These are phyloP conservation scores for Archivesica marissinica DNA, from an alignment of 1,140 invertebrate genomes.

Conservation along the genomic window DNA sequence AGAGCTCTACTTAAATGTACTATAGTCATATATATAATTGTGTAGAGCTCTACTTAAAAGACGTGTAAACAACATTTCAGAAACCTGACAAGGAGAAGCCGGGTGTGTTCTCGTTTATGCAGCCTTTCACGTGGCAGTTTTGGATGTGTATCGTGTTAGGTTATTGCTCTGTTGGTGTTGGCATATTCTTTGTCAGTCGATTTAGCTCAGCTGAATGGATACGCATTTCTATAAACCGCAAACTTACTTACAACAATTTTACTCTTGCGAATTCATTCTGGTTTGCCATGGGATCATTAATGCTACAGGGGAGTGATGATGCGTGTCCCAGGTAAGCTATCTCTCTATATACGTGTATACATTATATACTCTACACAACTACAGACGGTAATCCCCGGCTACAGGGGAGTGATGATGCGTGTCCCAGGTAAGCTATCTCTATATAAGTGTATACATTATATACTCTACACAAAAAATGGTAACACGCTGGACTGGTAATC, in stretches of 20 bases:
- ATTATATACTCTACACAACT: too few species aligned
- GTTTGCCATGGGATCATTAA: constrained; percentile 98
- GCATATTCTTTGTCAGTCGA: constrained; percentile 93
- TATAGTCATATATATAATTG: too few species aligned
- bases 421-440: constrained; percentile 79
- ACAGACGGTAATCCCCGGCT: too few species aligned
- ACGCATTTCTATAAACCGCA: constrained; percentile 88
- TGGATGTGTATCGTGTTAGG: constrained; percentile 97
- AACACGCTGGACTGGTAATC: too few species aligned
- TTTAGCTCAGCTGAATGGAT: constrained; percentile 97
- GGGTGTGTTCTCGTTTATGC: constrained; percentile 99
- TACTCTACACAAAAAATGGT: too few species aligned
- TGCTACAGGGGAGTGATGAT: constrained; percentile 99
- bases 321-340: constrained; percentile 83
- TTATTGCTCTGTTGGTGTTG: constrained; percentile 97
- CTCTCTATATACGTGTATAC: too few species aligned
- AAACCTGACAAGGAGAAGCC: constrained; percentile 95
- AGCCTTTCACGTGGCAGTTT: constrained; percentile 98
- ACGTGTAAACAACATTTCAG: constrained; percentile 63
- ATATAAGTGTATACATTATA: too few species aligned
- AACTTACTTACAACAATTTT: constrained; percentile 88
- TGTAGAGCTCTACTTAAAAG: neutral
- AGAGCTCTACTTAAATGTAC: too few species aligned
- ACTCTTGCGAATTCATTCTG: constrained; percentile 88
- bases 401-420: constrained; percentile 96